Evolutionary conservation across 2,113 vertebrate species (phyloP).

Genomic region (Columbina picui): DNA sequence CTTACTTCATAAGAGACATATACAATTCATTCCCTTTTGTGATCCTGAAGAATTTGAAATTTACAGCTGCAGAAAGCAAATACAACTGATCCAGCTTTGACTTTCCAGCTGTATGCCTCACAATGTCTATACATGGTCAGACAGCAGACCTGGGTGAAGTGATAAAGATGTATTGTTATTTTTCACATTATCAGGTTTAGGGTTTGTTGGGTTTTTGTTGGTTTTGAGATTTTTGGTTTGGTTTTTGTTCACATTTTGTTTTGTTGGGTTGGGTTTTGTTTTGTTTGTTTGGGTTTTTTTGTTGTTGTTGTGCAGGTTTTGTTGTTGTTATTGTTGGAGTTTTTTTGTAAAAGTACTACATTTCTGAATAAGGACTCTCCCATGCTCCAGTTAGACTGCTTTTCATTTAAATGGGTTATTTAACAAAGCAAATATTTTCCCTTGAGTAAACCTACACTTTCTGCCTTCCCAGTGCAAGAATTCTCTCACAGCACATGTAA

Average conservation of each 20-base stretch:
- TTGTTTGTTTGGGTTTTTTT: too few relatives aligned
- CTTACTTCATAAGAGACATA: background rate
- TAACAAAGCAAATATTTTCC: background rate
- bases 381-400: background rate
- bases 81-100: background rate
- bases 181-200: background rate
- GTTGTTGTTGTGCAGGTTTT: too few relatives aligned
- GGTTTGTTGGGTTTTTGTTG: background rate
- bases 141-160: background rate
- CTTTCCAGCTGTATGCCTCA: background rate
- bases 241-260: too few relatives aligned
- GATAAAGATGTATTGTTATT: background rate
- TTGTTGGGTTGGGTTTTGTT: too few relatives aligned
- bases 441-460: background rate
- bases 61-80: background rate
- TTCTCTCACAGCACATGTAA: background rate
- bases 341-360: background rate
- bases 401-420: background rate
- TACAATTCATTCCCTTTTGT: background rate
- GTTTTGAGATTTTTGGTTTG: background rate
- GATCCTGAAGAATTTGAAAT: background rate
- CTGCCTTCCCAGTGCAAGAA: background rate
- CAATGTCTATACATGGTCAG: background rate
- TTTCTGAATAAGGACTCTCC: background rate
- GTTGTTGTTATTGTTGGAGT: too few relatives aligned